A percentile compares a stretch with the other conserved stretches of the same genome.
These are phyloP conservation scores for Agrochola macilenta DNA, from an alignment of 2,888 invertebrate genomes.

Conservation along the genomic window DNA sequence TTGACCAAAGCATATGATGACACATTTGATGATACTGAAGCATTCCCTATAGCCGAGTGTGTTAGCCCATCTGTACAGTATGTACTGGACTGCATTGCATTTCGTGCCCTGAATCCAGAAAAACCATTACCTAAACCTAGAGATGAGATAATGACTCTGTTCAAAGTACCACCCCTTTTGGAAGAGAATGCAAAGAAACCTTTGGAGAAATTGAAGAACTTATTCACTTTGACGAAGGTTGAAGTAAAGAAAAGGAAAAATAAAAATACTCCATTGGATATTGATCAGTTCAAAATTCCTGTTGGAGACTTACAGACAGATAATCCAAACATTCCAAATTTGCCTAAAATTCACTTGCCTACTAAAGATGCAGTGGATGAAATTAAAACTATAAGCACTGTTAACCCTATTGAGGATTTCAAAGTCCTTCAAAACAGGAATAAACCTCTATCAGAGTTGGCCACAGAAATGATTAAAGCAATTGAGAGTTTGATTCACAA, in stretches of 20 bases:
- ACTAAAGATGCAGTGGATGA: conserved; percentile 66
- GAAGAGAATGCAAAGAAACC: conserved; percentile 86
- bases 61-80: conserved; percentile 89
- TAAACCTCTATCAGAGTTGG: conserved; percentile 75
- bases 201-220: conserved; percentile 84
- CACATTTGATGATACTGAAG: conserved; percentile 85
- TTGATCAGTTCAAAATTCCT: conserved; percentile 61
- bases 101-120: conserved; percentile 91
- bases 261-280: conserved; percentile 66
- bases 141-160: conserved; percentile 86
- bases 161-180: conserved; percentile 87
- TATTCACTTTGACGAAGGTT: conserved; percentile 87
- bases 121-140: conserved; percentile 89
- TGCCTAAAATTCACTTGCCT: conserved; percentile 78
- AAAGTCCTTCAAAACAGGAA: conserved; percentile 83
- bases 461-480: conserved; percentile 79
- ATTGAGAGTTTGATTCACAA: conserved; percentile 83
- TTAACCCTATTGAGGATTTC: conserved; percentile 92
- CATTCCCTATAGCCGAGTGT: conserved; percentile 88
- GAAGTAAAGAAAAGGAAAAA: conserved; percentile 77
- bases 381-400: conserved; percentile 88
- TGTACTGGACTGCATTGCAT: conserved; percentile 90
- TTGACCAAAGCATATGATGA: conserved; percentile 89
- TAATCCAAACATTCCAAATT: conserved; percentile 56
- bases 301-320: conserved; percentile 52